Evolutionary conservation across 1,140 invertebrate genomes (phyloP).

Genomic region (Aphelinus atriplicis): DNA sequence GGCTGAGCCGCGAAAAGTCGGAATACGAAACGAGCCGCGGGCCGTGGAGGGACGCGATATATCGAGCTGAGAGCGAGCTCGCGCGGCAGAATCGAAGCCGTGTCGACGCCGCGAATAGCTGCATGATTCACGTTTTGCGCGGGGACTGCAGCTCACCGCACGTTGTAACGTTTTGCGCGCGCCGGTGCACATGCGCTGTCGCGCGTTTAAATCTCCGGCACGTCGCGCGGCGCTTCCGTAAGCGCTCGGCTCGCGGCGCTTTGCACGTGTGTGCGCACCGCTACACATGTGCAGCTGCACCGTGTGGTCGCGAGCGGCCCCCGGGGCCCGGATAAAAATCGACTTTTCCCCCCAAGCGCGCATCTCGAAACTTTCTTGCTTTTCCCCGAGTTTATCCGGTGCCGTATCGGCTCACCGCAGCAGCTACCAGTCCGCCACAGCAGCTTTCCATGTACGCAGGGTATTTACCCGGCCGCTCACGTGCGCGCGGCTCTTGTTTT

Average conservation of each 20-base stretch:
- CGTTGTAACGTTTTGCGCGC: constrained; percentile 53
- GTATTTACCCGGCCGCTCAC: constrained; percentile 37
- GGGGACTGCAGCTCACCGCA: no score
- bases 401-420: no score
- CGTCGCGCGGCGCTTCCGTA: constrained; percentile 28
- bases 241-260: no score
- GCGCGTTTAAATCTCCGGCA: constrained; percentile 37
- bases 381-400: no score
- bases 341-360: not conserved
- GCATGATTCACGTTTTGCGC: not conserved
- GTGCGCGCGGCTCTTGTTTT: constrained; percentile 40
- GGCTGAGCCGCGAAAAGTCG: not conserved
- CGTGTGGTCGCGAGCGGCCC: not conserved
- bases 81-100: no score
- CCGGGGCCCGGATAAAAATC: not conserved
- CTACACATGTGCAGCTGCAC: not conserved
- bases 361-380: no score
- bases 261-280: no score
- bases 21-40: no score
- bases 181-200: constrained; percentile 58
- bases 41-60: no score
- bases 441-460: no score
- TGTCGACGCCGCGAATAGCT: not conserved
- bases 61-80: no score
- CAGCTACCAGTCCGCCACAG: no score